phyloP scores from a whole-genome alignment of 2,113 vertebrate genomes.

The Pomatostomus ruficeps region DNA sequence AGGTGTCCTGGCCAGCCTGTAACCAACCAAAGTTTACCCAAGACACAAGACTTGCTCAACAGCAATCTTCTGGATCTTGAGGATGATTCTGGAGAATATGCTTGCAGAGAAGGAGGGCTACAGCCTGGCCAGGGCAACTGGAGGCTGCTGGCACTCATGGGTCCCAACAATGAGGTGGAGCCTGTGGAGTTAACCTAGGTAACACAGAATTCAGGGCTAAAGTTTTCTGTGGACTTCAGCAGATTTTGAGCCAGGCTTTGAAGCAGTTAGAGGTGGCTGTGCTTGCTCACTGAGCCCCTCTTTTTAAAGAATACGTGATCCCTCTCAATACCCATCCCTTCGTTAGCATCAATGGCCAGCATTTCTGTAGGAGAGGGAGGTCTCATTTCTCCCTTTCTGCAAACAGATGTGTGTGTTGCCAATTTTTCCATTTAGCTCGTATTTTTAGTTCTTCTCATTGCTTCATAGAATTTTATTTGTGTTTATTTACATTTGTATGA shows the following conservation, averaged over 20 bases:
- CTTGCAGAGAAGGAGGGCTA: neutral
- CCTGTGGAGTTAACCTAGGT: neutral
- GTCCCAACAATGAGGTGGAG: accelerated
- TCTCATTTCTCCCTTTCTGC: neutral
- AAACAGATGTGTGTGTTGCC: too few relatives aligned
- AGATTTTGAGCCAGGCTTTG: neutral
- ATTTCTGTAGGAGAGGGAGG: neutral
- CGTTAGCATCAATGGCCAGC: neutral
- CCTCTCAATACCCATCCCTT: neutral
- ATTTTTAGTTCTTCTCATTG: neutral
- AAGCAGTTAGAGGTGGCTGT: neutral
- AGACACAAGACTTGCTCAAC: accelerated
- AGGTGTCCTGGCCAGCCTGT: neutral
- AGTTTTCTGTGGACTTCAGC: neutral
- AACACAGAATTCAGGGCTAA: neutral
- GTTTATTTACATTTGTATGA: neutral
- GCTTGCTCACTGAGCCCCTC: neutral
- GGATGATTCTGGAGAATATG: accelerated
- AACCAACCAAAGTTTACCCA: neutral
- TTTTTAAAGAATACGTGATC: accelerated
- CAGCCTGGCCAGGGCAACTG: neutral
- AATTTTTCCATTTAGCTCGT: neutral
- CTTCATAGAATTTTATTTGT: neutral
- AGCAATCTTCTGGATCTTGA: accelerated
- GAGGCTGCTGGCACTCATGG: accelerated